These are phyloP conservation scores for Macroglossus sobrinus DNA, from an alignment of 2,113 vertebrate species.

Conservation along the genomic window DNA sequence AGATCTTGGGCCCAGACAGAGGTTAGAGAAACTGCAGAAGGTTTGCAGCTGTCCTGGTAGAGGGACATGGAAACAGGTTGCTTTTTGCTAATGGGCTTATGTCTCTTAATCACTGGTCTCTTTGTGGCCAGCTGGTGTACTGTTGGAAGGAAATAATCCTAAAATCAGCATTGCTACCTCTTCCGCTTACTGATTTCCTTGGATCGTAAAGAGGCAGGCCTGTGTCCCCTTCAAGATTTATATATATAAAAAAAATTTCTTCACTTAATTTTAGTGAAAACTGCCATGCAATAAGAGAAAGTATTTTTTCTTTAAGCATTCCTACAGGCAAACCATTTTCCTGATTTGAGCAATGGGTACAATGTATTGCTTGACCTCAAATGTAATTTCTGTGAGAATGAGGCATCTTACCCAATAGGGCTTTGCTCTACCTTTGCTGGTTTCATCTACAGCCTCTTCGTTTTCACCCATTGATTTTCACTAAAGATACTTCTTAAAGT, in stretches of 20 bases:
- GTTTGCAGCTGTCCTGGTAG: conserved; percentile 56
- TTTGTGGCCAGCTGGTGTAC: conserved; percentile 21
- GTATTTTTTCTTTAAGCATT: not conserved
- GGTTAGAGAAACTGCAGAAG: conserved; percentile 36
- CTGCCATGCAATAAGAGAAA: not conserved
- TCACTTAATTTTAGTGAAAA: not conserved
- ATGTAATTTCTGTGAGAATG: not conserved
- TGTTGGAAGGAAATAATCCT: not conserved
- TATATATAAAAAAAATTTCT: not conserved
- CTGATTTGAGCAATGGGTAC: not conserved
- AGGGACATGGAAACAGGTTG: conserved; percentile 52
- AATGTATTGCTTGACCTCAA: not conserved
- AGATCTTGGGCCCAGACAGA: conserved; percentile 20
- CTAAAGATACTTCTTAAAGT: not conserved
- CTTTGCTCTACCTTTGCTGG: not conserved
- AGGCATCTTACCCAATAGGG: not conserved
- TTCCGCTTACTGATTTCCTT: not conserved
- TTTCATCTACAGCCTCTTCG: not conserved
- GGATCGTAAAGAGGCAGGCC: not conserved
- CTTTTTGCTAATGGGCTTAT: not conserved
- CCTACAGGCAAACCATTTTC: not conserved
- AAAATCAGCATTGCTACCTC: not conserved
- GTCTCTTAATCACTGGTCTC: not conserved
- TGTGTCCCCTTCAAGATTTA: not conserved
- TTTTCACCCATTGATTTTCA: not conserved